phyloP scores from a whole-genome alignment of 2,113 vertebrate genomes.

The Strix uralensis region DNA sequence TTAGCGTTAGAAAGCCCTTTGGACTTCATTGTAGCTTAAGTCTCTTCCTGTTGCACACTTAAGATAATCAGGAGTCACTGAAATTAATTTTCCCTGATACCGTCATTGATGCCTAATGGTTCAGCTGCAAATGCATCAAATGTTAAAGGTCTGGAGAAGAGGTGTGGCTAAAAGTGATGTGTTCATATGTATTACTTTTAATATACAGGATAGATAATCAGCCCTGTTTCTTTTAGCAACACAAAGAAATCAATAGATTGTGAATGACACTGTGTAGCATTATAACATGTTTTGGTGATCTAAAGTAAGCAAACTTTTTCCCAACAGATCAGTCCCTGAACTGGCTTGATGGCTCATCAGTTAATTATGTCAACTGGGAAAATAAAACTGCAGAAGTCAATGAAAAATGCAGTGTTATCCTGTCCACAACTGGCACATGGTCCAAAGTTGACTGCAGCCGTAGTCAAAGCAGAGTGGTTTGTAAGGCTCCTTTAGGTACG shows the following conservation, averaged over 20 bases:
- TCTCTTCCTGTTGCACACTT: not conserved
- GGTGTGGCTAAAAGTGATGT: not conserved
- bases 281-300: not conserved
- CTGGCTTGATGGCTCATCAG: slow-evolving; percentile 85
- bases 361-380: slow-evolving; percentile 84
- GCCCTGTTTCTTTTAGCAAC: not conserved
- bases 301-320: not conserved
- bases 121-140: not conserved
- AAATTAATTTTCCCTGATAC: not conserved
- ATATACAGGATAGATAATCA: not conserved
- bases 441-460: slow-evolving; percentile 74
- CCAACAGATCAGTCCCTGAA: slow-evolving; percentile 65
- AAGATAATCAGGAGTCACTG: not conserved
- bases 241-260: not conserved
- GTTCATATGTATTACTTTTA: not conserved
- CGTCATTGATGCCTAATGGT: not conserved
- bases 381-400: slow-evolving; percentile 21
- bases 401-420: slow-evolving; percentile 79
- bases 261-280: not conserved
- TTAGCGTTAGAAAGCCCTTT: not conserved
- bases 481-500: slow-evolving; percentile 85
- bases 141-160: not conserved
- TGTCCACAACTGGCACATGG: slow-evolving; percentile 82
- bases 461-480: slow-evolving; percentile 85
- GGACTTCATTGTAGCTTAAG: not conserved